Percentiles rank a stretch among this genome's conserved stretches.
These are phyloP conservation scores for Amphimallon solstitiale DNA, from an alignment of 2,888 invertebrate genomes.

Conservation along the genomic window DNA sequence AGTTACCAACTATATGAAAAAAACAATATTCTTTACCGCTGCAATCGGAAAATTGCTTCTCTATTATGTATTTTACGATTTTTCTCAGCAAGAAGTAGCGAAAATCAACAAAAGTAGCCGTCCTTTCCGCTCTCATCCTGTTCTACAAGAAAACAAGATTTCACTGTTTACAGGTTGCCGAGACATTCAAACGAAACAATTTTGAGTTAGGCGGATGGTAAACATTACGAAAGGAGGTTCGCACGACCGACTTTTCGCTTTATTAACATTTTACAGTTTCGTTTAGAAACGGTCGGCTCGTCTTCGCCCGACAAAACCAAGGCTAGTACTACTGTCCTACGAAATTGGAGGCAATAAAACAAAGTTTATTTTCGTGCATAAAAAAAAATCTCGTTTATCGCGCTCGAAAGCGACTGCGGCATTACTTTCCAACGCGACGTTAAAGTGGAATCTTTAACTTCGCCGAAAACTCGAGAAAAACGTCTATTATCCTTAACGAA, in stretches of 20 bases:
- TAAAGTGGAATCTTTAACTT: constrained; percentile 30
- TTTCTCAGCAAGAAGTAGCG: no score
- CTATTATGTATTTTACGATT: no score
- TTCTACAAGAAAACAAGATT: no score
- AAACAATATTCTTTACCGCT: no score
- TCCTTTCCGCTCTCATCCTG: no score
- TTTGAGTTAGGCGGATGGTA: constrained; percentile 3
- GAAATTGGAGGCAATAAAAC: constrained; percentile 31
- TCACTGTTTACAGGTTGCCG: no score
- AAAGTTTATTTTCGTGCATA: constrained; percentile 28
- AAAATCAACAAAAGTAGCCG: no score
- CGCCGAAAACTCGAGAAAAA: constrained; percentile 31
- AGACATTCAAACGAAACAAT: constrained; percentile 8
- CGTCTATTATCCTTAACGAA: constrained; percentile 21
- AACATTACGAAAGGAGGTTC: not conserved
- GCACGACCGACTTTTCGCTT: constrained; percentile 15
- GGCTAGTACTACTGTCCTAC: constrained; percentile 22
- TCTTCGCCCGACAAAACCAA: constrained; percentile 6
- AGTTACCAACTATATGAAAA: no score
- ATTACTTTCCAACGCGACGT: constrained; percentile 14
- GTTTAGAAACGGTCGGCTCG: not conserved
- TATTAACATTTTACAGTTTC: constrained; percentile 28
- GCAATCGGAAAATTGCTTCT: no score
- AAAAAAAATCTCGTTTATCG: constrained; percentile 31
- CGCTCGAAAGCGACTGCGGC: constrained; percentile 16